Evolutionary conservation across 2,888 invertebrate genomes (phyloP).

Genomic region (Drosophila kuntzei): DNA sequence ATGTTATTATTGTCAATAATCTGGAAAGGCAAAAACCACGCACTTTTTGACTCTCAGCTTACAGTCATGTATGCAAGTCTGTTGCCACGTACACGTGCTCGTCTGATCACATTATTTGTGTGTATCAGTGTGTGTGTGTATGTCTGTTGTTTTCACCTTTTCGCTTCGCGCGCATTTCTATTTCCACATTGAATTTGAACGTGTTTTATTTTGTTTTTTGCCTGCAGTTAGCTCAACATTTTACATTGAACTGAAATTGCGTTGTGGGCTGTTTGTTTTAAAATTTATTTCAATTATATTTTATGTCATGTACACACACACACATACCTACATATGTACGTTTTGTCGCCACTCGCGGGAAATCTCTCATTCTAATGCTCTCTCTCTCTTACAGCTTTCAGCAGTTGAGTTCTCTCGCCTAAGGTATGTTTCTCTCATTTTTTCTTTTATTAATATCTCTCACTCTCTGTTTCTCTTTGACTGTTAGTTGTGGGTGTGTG

Average conservation of each 20-base stretch:
- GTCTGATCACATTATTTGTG: constrained; percentile 50
- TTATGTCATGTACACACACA: constrained; percentile 19
- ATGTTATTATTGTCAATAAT: constrained; percentile 1
- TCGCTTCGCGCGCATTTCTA: constrained; percentile 62
- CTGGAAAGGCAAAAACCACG: neutral
- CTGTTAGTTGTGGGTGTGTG: constrained; percentile 14
- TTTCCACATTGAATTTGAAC: constrained; percentile 38
- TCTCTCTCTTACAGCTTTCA: constrained; percentile 17
- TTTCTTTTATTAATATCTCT: constrained; percentile 8
- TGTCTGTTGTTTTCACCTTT: constrained; percentile 19
- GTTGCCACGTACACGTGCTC: constrained; percentile 71
- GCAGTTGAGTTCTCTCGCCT: constrained; percentile 10
- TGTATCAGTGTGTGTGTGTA: constrained; percentile 5
- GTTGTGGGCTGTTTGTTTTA: constrained; percentile 48
- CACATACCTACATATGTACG: constrained; percentile 9
- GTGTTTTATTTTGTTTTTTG: constrained; percentile 15
- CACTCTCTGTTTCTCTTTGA: constrained; percentile 12
- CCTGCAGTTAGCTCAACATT: constrained; percentile 6
- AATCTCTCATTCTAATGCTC: constrained; percentile 26
- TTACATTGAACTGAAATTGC: constrained; percentile 47
- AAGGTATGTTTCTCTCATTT: constrained; percentile 8
- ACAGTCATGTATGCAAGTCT: constrained; percentile 9
- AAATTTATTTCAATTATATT: constrained; percentile 56
- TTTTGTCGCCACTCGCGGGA: constrained; percentile 9
- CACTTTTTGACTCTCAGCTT: neutral